Percentiles rank a stretch among this genome's conserved stretches.
phyloP scores from a whole-genome alignment of 2,797 vertebrate species.

The Champsocephalus esox region DNA sequence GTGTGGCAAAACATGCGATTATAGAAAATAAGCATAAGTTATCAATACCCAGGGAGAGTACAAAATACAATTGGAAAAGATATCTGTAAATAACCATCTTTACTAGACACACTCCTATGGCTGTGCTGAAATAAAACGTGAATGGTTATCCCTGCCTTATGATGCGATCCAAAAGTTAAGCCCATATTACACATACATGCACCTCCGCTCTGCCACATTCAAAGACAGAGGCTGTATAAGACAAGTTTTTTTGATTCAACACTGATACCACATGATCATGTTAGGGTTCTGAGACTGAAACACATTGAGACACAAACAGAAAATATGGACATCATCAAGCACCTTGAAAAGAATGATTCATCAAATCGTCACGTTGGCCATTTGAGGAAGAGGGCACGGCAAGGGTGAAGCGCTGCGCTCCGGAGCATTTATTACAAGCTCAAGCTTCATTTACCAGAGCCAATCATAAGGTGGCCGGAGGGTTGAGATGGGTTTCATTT shows the following conservation, averaged over 20 bases:
- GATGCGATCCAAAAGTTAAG: conserved; percentile 80
- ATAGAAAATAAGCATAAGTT: conserved; percentile 84
- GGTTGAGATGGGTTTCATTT: conserved; percentile 75
- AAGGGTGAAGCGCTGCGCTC: conserved; percentile 60
- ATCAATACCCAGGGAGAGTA: conserved; percentile 80
- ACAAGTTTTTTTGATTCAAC: conserved; percentile 81
- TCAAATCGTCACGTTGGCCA: conserved; percentile 83
- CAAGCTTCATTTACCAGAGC: conserved; percentile 69
- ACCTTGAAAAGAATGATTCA: conserved; percentile 83
- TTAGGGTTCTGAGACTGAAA: conserved; percentile 79
- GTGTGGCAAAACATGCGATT: conserved; percentile 85
- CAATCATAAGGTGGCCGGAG: conserved; percentile 70
- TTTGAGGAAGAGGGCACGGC: conserved; percentile 71
- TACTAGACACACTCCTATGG: conserved; percentile 82
- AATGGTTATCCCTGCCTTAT: conserved; percentile 80
- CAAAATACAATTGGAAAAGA: conserved; percentile 82
- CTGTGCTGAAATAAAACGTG: conserved; percentile 83
- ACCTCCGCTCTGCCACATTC: conserved; percentile 84
- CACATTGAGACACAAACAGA: conserved; percentile 77
- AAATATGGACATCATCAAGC: conserved; percentile 80
- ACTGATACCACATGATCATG: conserved; percentile 82
- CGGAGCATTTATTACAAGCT: conserved; percentile 65
- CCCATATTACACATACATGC: conserved; percentile 82
- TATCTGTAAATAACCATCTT: conserved; percentile 84
- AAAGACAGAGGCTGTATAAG: conserved; percentile 82